Evolutionary conservation across 2,113 vertebrate genomes (phyloP), one percentile per base, ranked within the genome.

Genomic region (Gadus chalcogrammus): DNA sequence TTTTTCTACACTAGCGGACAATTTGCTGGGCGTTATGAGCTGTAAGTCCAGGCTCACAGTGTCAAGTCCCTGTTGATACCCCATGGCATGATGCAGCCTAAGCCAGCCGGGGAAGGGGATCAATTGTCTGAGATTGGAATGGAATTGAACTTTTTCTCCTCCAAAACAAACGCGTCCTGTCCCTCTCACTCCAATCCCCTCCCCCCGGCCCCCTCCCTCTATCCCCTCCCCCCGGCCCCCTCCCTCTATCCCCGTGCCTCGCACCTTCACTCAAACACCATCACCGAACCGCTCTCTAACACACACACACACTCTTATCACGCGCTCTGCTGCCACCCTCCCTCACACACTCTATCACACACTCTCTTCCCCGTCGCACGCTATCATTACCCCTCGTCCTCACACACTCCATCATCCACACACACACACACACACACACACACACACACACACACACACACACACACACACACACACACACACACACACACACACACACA

Each of bases 81-180:
- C 71, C 77, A 0, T 72, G 81, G 71, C 76, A 81, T 72, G 79
- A 81, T 69, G 17, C 63, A 74, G 68, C 69, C 87, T 72, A 80
- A 79, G 69, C 73, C 12, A 61, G 52, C 65, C 60, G 31, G 67
- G 61, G 48, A 18, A 38, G 13, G 64, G 82, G 81, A 77, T 79
- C 75, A 74, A 71, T 69, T 70, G 75, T 52, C 42, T 79, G 70
- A 76, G 74, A 82, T 73, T 80, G 66, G 62, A 68, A 60, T 7
- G 55, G 72, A 77, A 74, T 72, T 69, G 63, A 48, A 48, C 42
- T 70, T 66, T 58, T 68, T 79, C 42, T 53, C 56, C 64, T 74
- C 59, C 66, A 71, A 78, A 67, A 75, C 75, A 15, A 69, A 73
- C 17, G 65, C 65, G 60, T 67, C 65, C 70, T 31, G 9, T 17